Base-by-base conservation (phyloP, 2,113 vertebrate genomes). In the Pontoporia blainvillei region DNA sequence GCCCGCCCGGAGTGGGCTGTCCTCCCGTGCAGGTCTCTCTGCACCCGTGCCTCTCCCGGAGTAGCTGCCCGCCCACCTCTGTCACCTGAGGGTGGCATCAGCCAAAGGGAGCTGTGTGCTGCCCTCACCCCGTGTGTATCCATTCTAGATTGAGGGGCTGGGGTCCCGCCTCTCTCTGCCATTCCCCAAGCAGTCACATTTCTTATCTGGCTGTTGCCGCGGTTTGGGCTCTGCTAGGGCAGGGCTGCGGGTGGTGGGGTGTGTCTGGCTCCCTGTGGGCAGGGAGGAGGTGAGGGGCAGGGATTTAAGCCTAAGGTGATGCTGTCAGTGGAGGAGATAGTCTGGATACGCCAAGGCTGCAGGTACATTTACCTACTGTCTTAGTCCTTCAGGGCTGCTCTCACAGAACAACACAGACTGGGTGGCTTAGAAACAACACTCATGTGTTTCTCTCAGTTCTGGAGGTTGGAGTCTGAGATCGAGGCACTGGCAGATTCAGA, bases 21-120 rank as follows among this genome's bases (percentile, higher is more conserved):
- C 46, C n/a, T 17, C 44, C 41, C 94, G 97, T 18, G 0, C 1
- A 25, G 46, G 6, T 34, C 20, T 2, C 0, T 8, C 29, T 49
- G 52, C 39, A 8, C 67, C 3, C 31, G 6, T 0, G 31, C 90
- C 39, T 34, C 14, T 57, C 86, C 85, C 0, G 5, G 91, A 41
- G 14, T 25, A 0, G 88, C 96, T 12, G 12, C 91, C 95, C 61
- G 71, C 49, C 29, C 6, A 3, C 64, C 2, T 18, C 17, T 7
- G 76, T 41, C 57, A 49, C 15, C 25, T 59, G 97, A 97, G 94
- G 95, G 67, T 83, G 73, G 73, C 96, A 95, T 97, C 97, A 97
- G 97, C 12, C 97, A 88, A 96, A 96, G 3, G 54, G 81, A 73
- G 84, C 66, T 88, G 90, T 97, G 98, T 96, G 97, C 98, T 96